Evolutionary conservation across 2,113 vertebrate genomes (phyloP).

Genomic region (Australoheros scitulus): DNA sequence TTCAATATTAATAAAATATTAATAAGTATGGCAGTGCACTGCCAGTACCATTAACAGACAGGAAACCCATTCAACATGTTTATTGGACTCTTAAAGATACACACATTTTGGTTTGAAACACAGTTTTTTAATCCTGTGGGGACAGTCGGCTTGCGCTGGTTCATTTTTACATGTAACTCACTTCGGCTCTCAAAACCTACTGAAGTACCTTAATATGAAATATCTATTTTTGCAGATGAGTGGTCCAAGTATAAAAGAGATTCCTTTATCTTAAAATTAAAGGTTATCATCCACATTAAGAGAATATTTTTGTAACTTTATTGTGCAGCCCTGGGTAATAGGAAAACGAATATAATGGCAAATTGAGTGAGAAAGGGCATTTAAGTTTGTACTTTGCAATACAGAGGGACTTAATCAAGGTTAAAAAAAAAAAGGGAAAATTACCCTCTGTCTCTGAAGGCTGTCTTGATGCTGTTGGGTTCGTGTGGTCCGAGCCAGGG

Average conservation of each 20-base stretch:
- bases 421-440: not conserved
- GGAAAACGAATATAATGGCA: not conserved
- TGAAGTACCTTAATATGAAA: too few species aligned
- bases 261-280: not conserved
- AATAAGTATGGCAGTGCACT: too few species aligned
- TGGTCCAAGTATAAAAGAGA: not conserved
- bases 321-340: not conserved
- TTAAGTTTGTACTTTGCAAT: not conserved
- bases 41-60: too few species aligned
- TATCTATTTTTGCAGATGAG: not conserved
- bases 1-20: too few species aligned
- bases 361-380: not conserved
- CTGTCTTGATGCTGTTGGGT: slow-evolving; percentile 89
- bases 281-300: not conserved
- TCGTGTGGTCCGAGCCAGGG: slow-evolving; percentile 85
- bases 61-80: not conserved
- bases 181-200: too few species aligned
- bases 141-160: not conserved
- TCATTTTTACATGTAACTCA: not conserved
- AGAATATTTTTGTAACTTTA: not conserved
- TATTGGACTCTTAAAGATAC: not conserved
- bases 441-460: slow-evolving; percentile 90
- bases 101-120: not conserved
- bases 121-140: too few species aligned
- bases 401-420: not conserved